Evolutionary conservation across 92 coral and sea anemone species (phyloP), one percentile per base, ranked within the genome.

Genomic region (Virgularia gustaviana): DNA sequence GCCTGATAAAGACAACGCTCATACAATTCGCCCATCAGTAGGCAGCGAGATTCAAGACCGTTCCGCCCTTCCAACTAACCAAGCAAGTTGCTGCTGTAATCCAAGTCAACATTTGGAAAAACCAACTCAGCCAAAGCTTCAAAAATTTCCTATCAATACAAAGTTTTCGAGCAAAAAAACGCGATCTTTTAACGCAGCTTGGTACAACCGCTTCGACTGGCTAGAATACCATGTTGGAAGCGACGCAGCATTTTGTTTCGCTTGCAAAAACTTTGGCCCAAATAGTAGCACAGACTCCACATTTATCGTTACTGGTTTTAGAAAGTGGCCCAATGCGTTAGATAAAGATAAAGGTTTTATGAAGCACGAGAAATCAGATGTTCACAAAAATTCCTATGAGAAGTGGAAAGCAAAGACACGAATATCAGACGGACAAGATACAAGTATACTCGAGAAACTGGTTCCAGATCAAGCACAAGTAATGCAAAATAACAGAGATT

Each of bases 91-190:
- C n/a, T n/a, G n/a, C n/a, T n/a, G n/a, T n/a, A n/a, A n/a, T n/a
- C n/a, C n/a, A n/a, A 41, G 5, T 47, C 55, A 47, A 47, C 55
- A 16, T 47, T 47, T 47, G 23, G 65, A 28, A 29, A 2, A 58
- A 25, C 65, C 5, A 58, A 37, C 65, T 58, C 65, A 58, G 18
- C 65, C 65, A 58, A 58, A 58, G 33, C 41, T 58, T 37, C 33
- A 37, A 1, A 13, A 3, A 3, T 58, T 29, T 58, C 65, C 65
- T 1, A n/a, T n/a, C n/a, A n/a, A 58, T 58, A 41, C 29, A 41
- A 41, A 37, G 38, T 58, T 58, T 37, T 29, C 29, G 33, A 29
- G 4, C 1, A 4, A 58, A 9, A 58, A 23, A 58, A 58, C 65
- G 38, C 2, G 65, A 58, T 58, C 65, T 23, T 58, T 58, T 58